phyloP scores from a whole-genome alignment of 2,113 vertebrate species.

The Zosterops borbonicus region DNA sequence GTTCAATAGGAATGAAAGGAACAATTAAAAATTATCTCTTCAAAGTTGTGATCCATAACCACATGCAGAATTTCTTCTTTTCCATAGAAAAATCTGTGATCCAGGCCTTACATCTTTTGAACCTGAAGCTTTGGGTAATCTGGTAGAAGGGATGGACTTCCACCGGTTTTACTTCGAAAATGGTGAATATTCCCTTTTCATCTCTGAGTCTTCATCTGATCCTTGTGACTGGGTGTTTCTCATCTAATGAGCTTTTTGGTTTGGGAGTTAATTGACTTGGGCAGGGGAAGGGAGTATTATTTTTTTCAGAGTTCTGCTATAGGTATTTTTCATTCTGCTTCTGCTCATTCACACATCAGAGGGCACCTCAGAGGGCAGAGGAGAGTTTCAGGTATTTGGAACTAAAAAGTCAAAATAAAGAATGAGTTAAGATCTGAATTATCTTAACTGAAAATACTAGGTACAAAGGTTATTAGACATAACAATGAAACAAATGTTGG shows the following conservation, averaged over 20 bases:
- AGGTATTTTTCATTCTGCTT: not conserved
- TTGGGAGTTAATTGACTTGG: not conserved
- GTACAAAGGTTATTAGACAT: not conserved
- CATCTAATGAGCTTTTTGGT: not conserved
- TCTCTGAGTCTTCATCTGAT: not conserved
- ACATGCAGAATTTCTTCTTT: not conserved
- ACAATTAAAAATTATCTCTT: not conserved
- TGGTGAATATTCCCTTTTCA: slow-evolving; percentile 68
- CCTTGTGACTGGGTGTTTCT: not conserved
- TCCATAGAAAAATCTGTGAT: slow-evolving; percentile 93
- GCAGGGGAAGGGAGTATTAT: not conserved
- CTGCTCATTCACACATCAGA: not conserved
- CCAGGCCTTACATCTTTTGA: slow-evolving; percentile 96
- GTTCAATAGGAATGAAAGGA: not conserved
- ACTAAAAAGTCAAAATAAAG: not conserved
- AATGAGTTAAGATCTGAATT: not conserved
- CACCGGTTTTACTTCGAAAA: slow-evolving; percentile 99
- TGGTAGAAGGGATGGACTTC: slow-evolving; percentile 97
- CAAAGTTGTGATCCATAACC: not conserved
- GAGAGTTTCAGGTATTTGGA: not conserved
- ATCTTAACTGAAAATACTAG: not conserved
- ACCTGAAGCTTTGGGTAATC: slow-evolving; percentile 94
- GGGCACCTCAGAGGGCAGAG: not conserved
- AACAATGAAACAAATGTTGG: not conserved
- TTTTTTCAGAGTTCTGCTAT: not conserved